A percentile compares a stretch with the other conserved stretches of the same genome.
Conservation (phyloP, 2,888 invertebrate species). For the Crocallis elinguaria region DNA sequence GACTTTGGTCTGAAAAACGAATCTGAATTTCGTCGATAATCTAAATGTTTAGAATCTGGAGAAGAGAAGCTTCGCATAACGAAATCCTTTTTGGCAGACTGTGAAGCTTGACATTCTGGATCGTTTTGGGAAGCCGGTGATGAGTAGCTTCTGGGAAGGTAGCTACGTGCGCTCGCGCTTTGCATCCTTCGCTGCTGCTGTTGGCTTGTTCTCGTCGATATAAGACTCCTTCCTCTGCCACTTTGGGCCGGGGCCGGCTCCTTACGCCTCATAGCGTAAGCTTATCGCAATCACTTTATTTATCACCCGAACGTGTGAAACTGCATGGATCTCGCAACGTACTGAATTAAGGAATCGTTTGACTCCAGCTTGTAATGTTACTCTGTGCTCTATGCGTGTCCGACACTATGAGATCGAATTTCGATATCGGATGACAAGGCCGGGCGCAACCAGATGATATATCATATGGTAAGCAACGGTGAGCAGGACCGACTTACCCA, state of each 20-base stretch:
- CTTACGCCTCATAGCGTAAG: slow-evolving; percentile 65
- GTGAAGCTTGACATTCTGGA: slow-evolving; percentile 44
- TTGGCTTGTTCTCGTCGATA: slow-evolving; percentile 70
- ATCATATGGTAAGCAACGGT: slow-evolving; percentile 77
- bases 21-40: slow-evolving; percentile 67
- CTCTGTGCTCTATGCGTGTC: slow-evolving; percentile 67
- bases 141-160: slow-evolving; percentile 74
- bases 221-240: slow-evolving; percentile 68
- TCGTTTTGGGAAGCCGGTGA: slow-evolving; percentile 69
- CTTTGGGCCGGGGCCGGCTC: slow-evolving; percentile 55
- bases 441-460: slow-evolving; percentile 70
- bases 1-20: slow-evolving; percentile 66
- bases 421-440: slow-evolving; percentile 77
- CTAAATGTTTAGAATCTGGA: slow-evolving; percentile 68
- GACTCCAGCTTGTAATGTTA: slow-evolving; percentile 63
- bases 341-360: slow-evolving; percentile 60
- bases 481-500: slow-evolving; percentile 67
- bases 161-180: slow-evolving; percentile 53
- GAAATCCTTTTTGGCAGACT: slow-evolving; percentile 52
- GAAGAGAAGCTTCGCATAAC: slow-evolving; percentile 74
- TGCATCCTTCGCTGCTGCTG: slow-evolving; percentile 69
- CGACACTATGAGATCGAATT: slow-evolving; percentile 65
- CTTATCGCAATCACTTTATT: slow-evolving; percentile 30
- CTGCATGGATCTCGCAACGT: slow-evolving; percentile 50
- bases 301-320: slow-evolving; percentile 55